These are phyloP conservation scores for Empidonax alnorum DNA, from an alignment of 2,113 vertebrate genomes.

Conservation along the genomic window DNA sequence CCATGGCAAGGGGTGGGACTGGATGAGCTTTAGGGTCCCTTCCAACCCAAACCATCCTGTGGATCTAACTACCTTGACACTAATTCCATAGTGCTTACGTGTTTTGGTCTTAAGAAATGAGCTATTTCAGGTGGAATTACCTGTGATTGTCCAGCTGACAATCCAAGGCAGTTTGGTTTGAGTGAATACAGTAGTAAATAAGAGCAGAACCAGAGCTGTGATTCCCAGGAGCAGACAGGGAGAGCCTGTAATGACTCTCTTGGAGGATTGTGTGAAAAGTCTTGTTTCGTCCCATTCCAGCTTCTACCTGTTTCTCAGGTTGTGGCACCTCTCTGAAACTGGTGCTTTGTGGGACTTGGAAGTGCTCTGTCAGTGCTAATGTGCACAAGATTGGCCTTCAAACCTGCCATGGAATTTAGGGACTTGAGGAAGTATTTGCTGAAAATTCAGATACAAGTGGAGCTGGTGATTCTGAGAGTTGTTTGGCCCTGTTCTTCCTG, in stretches of 20 bases:
- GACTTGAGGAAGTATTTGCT: not conserved
- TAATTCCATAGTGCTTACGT: not conserved
- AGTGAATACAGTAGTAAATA: not conserved
- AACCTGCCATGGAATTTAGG: not conserved
- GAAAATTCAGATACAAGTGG: not conserved
- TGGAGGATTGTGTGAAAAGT: not conserved
- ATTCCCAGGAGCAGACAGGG: not conserved
- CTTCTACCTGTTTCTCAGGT: not conserved
- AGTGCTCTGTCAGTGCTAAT: not conserved
- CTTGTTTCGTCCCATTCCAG: not conserved
- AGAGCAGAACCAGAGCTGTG: fast-evolving
- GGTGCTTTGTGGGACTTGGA: not conserved
- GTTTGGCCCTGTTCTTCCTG: not conserved
- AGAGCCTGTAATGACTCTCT: not conserved
- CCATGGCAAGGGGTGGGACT: not conserved
- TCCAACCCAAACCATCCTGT: not conserved
- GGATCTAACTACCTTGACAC: not conserved
- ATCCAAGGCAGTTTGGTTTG: not conserved
- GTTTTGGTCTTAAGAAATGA: not conserved
- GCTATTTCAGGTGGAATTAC: not conserved
- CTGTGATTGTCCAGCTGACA: not conserved
- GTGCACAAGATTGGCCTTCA: fast-evolving
- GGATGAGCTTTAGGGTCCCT: not conserved
- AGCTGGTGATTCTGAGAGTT: not conserved
- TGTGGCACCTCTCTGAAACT: not conserved